Percentiles rank a stretch among this genome's conserved stretches.
These are phyloP conservation scores for Conomelus anceps DNA, from an alignment of 2,888 invertebrate species.

Conservation along the genomic window DNA sequence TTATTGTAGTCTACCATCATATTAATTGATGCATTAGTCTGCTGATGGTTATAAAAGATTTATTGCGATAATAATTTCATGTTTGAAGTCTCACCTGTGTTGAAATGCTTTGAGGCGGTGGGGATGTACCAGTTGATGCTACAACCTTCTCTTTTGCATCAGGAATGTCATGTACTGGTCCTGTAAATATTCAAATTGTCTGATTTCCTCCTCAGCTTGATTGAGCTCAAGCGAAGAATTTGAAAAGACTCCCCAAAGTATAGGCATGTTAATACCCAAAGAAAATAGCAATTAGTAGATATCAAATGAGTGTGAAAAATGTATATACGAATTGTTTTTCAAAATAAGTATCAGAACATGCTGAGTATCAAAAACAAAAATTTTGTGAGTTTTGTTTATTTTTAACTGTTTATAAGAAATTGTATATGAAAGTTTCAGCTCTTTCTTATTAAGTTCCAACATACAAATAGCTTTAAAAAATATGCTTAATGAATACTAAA, in stretches of 20 bases:
- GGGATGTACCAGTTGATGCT: conserved; percentile 71
- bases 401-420: no score
- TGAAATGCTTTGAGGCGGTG: conserved; percentile 78
- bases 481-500: no score
- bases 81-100: conserved; percentile 58
- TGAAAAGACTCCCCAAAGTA: not conserved
- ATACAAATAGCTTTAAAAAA: no score
- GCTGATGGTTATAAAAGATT: no score
- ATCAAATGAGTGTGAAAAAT: not conserved
- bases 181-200: not conserved
- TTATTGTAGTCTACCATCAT: no score
- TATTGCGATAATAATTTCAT: not conserved
- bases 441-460: no score
- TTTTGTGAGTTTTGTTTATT: no score
- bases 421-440: no score
- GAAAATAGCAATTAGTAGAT: not conserved
- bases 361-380: no score
- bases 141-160: conserved; percentile 36
- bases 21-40: no score
- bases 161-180: not conserved
- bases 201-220: not conserved
- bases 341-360: no score
- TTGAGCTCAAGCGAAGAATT: not conserved
- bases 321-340: not conserved
- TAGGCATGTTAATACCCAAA: not conserved